These are phyloP conservation scores for Stichopus chloronotus DNA, from an alignment of 35 echinoderm and acorn worm species.

Conservation along the genomic window DNA sequence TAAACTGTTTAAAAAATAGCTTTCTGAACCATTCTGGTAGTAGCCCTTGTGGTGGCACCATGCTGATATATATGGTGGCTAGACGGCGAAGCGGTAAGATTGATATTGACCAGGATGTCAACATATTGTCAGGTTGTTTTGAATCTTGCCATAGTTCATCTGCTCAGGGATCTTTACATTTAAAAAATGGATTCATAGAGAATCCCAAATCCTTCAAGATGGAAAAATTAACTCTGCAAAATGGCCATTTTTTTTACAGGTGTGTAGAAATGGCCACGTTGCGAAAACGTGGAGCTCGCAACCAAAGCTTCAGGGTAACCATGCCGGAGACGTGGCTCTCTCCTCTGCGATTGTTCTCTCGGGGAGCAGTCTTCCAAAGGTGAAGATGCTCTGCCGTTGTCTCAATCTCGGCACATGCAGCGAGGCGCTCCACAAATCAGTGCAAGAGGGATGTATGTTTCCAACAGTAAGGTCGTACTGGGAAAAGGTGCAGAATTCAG, in stretches of 20 bases:
- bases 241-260: background rate
- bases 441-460: background rate
- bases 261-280: background rate
- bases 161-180: too few relatives aligned
- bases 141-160: too few relatives aligned
- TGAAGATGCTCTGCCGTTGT: conserved; percentile 5
- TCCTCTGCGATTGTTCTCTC: background rate
- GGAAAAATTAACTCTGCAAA: background rate
- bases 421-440: background rate
- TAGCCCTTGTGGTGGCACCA: too few relatives aligned
- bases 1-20: too few relatives aligned
- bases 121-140: too few relatives aligned
- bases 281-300: background rate
- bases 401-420: background rate
- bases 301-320: background rate
- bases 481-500: background rate
- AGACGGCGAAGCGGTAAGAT: too few relatives aligned
- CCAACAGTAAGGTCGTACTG: background rate
- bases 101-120: too few relatives aligned
- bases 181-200: too few relatives aligned
- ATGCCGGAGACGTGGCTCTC: background rate
- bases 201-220: too few relatives aligned
- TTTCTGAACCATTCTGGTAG: too few relatives aligned
- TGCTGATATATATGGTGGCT: too few relatives aligned
- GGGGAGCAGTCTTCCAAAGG: background rate